These are phyloP conservation scores for Empis livida DNA, from an alignment of 2,888 invertebrate genomes.

Conservation along the genomic window DNA sequence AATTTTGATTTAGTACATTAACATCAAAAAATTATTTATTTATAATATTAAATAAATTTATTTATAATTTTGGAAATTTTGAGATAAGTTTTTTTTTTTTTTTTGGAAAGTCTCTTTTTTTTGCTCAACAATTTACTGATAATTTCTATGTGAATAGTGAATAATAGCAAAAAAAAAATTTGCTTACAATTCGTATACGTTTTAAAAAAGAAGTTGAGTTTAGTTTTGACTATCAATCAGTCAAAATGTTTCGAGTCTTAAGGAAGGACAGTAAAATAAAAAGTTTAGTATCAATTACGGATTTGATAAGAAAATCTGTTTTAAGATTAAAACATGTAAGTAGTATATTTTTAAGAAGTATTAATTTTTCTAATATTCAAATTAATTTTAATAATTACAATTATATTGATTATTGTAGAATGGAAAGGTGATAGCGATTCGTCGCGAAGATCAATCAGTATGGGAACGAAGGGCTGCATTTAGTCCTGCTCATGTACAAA, in stretches of 20 bases:
- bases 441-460: conserved; percentile 86
- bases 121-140: no score
- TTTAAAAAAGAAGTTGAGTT: neutral
- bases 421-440: conserved; percentile 67
- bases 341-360: conserved; percentile 1
- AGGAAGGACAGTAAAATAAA: neutral
- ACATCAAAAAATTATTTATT: no score
- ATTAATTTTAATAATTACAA: neutral
- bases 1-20: no score
- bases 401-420: conserved; percentile 30
- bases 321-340: conserved; percentile 30
- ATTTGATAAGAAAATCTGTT: conserved; percentile 13
- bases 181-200: no score
- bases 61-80: no score
- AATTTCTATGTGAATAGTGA: no score
- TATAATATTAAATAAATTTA: no score
- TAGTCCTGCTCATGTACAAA: conserved; percentile 80
- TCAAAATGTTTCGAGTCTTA: neutral
- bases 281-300: conserved; percentile 8
- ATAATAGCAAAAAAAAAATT: no score
- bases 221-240: neutral
- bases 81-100: no score
- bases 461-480: conserved; percentile 95
- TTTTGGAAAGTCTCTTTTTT: no score
- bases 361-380: no score